These are phyloP conservation scores for Chamaea fasciata DNA, from an alignment of 2,113 vertebrate genomes.

Conservation along the genomic window DNA sequence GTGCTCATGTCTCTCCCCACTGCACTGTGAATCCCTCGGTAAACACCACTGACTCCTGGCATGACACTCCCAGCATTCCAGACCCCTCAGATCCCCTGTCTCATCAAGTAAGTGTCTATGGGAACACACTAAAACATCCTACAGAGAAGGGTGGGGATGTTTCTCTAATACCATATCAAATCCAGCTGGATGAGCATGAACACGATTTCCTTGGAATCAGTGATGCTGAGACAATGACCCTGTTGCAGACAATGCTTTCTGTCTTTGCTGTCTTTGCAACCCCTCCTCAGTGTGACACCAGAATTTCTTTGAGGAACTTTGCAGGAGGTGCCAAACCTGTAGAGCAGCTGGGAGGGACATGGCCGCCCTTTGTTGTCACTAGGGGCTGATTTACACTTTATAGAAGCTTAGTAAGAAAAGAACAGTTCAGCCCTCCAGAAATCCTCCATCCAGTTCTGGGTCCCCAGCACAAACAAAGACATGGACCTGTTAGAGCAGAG, in stretches of 20 bases:
- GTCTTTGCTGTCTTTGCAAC: background rate
- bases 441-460: background rate
- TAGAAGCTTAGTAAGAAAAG: background rate
- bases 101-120: conserved; percentile 70
- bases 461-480: background rate
- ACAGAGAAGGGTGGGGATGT: background rate
- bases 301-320: background rate
- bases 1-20: conserved; percentile 75
- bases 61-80: conserved; percentile 46
- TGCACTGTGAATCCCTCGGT: conserved; percentile 65
- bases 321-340: background rate
- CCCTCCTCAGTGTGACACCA: background rate
- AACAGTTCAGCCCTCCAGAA: background rate
- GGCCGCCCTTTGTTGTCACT: background rate
- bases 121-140: background rate
- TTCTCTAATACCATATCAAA: background rate
- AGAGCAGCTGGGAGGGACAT: background rate
- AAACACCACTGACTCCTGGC: conserved; percentile 57
- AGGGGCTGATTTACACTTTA: background rate
- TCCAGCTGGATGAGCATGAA: background rate
- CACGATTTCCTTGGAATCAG: background rate
- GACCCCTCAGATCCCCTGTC: conserved; percentile 70
- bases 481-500: background rate
- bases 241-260: background rate
- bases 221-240: background rate